A percentile compares a stretch with the other conserved stretches of the same genome.
phyloP scores from a whole-genome alignment of 2,113 vertebrate species.

The Takifugu flavidus region DNA sequence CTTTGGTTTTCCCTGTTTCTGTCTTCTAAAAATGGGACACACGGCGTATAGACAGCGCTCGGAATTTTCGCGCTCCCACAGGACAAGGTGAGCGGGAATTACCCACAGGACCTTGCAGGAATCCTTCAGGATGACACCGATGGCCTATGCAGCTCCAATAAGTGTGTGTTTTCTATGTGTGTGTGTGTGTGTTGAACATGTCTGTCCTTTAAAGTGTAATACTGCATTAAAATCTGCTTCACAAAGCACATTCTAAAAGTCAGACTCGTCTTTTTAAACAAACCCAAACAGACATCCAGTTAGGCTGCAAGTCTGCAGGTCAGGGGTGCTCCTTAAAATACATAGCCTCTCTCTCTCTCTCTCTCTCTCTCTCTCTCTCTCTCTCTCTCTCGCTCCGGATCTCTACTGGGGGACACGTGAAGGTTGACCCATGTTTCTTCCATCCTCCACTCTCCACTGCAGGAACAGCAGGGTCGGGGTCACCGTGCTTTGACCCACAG shows the following conservation, averaged over 20 bases:
- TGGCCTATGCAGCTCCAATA: conserved; percentile 52
- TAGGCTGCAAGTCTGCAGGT: conserved; percentile 58
- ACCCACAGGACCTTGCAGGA: conserved; percentile 69
- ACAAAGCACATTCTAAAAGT: conserved; percentile 75
- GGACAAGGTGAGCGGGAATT: conserved; percentile 74
- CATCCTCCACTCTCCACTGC: conserved; percentile 17
- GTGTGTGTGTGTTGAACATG: conserved; percentile 35
- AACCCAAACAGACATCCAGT: conserved; percentile 38
- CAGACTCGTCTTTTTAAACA: conserved; percentile 65
- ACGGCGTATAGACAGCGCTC: background rate
- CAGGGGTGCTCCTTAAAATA: conserved; percentile 76
- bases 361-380: conserved; percentile 16
- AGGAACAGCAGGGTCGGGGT: conserved; percentile 29
- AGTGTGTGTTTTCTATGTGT: conserved; percentile 26
- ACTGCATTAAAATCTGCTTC: conserved; percentile 71
- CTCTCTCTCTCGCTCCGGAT: conserved; percentile 15
- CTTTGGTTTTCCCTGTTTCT: conserved; percentile 54
- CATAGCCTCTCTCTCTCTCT: conserved; percentile 50
- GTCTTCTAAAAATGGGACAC: conserved; percentile 51
- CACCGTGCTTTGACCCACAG: conserved; percentile 47
- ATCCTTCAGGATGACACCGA: conserved; percentile 71
- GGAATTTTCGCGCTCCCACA: conserved; percentile 23
- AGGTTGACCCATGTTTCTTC: conserved; percentile 60
- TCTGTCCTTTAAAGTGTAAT: conserved; percentile 69
- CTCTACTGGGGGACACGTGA: conserved; percentile 51